Percentiles rank a stretch among this genome's conserved stretches.
phyloP scores from a whole-genome alignment of 2,113 vertebrate genomes.

The Apistogramma diplotaenia region DNA sequence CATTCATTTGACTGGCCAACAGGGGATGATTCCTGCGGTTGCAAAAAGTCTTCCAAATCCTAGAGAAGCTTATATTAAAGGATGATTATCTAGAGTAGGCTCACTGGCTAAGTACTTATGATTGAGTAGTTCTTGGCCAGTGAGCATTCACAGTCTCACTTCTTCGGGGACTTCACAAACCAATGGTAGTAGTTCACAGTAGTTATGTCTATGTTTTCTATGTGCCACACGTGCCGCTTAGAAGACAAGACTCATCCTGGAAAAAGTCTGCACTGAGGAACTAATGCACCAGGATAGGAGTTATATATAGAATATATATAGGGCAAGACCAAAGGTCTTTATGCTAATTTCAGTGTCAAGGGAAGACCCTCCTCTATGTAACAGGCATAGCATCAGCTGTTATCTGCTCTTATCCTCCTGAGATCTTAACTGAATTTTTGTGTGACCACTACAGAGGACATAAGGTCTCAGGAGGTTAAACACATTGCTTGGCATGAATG shows the following conservation, averaged over 20 bases:
- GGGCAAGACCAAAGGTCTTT: background rate
- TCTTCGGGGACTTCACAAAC: background rate
- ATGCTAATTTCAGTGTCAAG: background rate
- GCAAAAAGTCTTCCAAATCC: background rate
- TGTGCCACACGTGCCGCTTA: background rate
- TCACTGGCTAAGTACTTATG: background rate
- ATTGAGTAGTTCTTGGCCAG: background rate
- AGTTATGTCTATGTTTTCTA: background rate
- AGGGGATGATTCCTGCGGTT: background rate
- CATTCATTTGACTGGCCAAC: background rate
- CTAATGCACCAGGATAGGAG: background rate
- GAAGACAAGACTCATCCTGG: background rate
- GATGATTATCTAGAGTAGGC: background rate
- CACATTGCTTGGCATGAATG: background rate
- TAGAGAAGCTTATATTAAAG: background rate
- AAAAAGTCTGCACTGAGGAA: background rate
- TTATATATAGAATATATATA: background rate
- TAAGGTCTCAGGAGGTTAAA: too few species aligned
- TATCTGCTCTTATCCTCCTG: background rate
- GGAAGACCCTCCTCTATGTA: background rate
- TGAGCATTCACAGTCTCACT: background rate
- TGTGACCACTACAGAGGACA: too few species aligned
- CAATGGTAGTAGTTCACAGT: background rate
- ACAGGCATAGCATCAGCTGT: background rate
- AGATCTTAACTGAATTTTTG: too few species aligned